A percentile compares a stretch with the other conserved stretches of the same genome.
These are phyloP conservation scores for Macroglossus sobrinus DNA, from an alignment of 2,113 vertebrate species.

Conservation along the genomic window DNA sequence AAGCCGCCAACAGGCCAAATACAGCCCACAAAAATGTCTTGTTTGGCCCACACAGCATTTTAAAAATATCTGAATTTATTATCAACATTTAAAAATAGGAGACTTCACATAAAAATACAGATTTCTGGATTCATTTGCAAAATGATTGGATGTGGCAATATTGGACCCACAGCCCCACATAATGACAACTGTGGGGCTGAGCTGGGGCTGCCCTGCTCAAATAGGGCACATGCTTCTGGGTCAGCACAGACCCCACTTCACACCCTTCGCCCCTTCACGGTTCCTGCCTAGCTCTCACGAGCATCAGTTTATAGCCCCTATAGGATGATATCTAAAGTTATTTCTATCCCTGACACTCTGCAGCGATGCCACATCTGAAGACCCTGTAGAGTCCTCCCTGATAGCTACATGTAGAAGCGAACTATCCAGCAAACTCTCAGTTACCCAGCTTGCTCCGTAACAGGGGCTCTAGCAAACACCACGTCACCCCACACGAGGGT, in stretches of 20 bases:
- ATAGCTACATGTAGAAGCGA: neutral
- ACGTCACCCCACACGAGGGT: neutral
- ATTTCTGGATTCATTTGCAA: slow-evolving; percentile 43
- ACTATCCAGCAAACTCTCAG: neutral
- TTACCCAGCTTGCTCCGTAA: neutral
- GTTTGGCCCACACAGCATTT: slow-evolving; percentile 66
- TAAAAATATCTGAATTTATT: slow-evolving; percentile 71
- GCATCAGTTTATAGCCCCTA: neutral
- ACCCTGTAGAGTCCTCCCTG: too few species aligned
- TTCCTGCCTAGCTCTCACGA: fast-evolving
- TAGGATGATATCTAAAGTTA: fast-evolving
- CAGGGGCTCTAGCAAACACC: neutral
- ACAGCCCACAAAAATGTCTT: slow-evolving; percentile 50
- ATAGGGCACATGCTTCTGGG: neutral
- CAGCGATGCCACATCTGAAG: neutral
- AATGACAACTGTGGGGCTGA: neutral
- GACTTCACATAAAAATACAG: slow-evolving; percentile 33
- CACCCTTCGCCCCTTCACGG: fast-evolving
- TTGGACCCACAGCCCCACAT: fast-evolving
- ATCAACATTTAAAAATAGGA: slow-evolving; percentile 73
- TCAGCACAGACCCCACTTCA: neutral
- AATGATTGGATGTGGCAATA: neutral
- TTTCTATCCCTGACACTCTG: neutral
- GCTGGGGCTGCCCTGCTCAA: neutral
- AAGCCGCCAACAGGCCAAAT: slow-evolving; percentile 35